phyloP scores from a whole-genome alignment of 2,888 invertebrate genomes.

The Peribatodes rhomboidaria region DNA sequence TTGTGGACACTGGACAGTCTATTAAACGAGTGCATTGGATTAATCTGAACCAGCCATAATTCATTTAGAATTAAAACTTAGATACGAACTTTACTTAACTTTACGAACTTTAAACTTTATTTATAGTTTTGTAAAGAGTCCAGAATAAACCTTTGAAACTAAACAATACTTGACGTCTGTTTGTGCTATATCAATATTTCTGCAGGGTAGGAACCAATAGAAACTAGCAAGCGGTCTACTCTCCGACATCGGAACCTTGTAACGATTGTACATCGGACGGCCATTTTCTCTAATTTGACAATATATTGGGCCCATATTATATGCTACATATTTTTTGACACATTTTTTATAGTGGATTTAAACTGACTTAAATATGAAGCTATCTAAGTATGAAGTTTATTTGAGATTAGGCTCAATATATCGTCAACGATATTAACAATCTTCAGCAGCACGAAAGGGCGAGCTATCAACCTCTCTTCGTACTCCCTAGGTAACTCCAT shows the following conservation, averaged over 20 bases:
- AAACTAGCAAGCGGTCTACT: slow-evolving; percentile 42
- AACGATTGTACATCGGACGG: slow-evolving; percentile 52
- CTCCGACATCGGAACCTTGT: slow-evolving; percentile 35
- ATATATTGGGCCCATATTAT: slow-evolving; percentile 42
- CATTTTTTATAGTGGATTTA: slow-evolving; percentile 26
- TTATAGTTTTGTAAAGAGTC: slow-evolving; percentile 38
- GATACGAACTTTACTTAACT: too few species aligned
- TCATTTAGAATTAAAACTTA: slow-evolving; percentile 4
- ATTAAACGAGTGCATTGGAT: slow-evolving; percentile 4
- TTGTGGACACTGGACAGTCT: neutral
- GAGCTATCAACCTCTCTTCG: slow-evolving; percentile 61
- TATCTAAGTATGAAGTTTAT: slow-evolving; percentile 15
- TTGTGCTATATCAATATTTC: slow-evolving; percentile 37
- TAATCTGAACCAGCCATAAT: slow-evolving; percentile 19
- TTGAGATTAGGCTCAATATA: slow-evolving; percentile 46
- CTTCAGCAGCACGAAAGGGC: slow-evolving; percentile 68
- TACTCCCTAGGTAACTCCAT: slow-evolving; percentile 66
- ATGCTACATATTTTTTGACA: slow-evolving; percentile 25
- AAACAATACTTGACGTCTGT: slow-evolving; percentile 48
- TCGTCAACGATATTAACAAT: slow-evolving; percentile 57
- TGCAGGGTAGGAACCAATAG: slow-evolving; percentile 44
- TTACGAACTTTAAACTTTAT: too few species aligned
- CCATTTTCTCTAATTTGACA: slow-evolving; percentile 47
- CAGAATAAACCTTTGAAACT: slow-evolving; percentile 39
- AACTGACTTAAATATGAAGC: slow-evolving; percentile 17